Evolutionary conservation across 2,797 vertebrate genomes (phyloP).

Genomic region (Pipistrellus pygmaeus): DNA sequence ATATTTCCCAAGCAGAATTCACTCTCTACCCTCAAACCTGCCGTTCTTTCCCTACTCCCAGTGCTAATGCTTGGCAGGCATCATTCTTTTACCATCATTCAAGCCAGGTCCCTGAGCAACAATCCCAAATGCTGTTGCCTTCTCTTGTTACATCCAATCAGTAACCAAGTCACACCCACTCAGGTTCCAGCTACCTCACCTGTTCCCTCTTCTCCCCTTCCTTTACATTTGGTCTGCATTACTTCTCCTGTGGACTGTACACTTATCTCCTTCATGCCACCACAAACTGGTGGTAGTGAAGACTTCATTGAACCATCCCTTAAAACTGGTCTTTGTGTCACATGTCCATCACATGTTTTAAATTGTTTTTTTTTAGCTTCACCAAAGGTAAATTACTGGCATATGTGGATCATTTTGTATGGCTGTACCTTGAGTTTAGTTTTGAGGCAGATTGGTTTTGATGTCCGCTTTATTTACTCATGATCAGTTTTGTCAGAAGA

Average conservation of each 20-base stretch:
- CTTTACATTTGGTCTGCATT: background rate
- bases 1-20: background rate
- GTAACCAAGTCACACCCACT: background rate
- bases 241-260: background rate
- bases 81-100: background rate
- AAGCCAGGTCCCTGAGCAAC: background rate
- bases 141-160: background rate
- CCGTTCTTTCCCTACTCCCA: background rate
- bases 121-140: background rate
- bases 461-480: constrained; percentile 19
- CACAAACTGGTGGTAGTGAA: no score
- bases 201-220: background rate
- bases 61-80: background rate
- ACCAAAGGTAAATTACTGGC: background rate
- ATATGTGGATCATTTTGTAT: background rate
- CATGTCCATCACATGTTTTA: background rate
- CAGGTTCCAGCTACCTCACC: background rate
- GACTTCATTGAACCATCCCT: no score
- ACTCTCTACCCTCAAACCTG: background rate
- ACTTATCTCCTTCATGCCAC: background rate
- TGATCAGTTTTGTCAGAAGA: constrained; percentile 22
- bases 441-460: constrained; percentile 6
- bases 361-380: background rate
- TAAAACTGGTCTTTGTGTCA: background rate
- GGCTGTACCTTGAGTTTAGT: background rate